Evolutionary conservation across 2,888 invertebrate species (phyloP), one percentile per base, ranked within the genome.

Genomic region (Colletes collaris): DNA sequence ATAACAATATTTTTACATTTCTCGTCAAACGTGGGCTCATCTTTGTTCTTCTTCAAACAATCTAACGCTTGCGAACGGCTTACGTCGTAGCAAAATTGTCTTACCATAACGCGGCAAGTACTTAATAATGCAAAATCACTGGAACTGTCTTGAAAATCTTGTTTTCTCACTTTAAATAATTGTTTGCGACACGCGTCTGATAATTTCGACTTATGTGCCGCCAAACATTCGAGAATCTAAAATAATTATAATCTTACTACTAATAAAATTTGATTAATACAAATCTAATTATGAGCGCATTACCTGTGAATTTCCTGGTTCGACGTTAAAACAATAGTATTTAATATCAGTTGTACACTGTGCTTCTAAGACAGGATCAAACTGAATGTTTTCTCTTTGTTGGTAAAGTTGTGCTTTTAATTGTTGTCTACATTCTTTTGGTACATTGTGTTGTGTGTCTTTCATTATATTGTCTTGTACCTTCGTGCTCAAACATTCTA

Each of bases 341-440:
- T 94, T 94, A 37, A 99, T 96, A 91, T 99, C 99, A 49, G 93
- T 92, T 71, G 95, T 95, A 92, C 99, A 99, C 5, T 96, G 96
- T 82, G 95, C 95, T 90, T 97, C 97, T 70, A 99, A 93, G 87
- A 96, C 95, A 0, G 97, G 97, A 93, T 99, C 98, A 79, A 97
- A 95, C 81, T 96, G 95, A 83, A 98, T 96, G 90, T 95, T 97
- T 93, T 99, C 99, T 83, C 97, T 95, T 93, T 98, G 97, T 91
- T 98, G 98, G 89, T 98, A 96, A 40, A 99, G 94, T 91, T 99
- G 98, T 65, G 97, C 96, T 90, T 96, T 95, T 19, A 99, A 94
- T 92, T 99, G 98, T 90, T 97, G 97, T 49, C 98, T 95, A 91
- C 99, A 99, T 35, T 97, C 97, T 92, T 97, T 97, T 4, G 96